phyloP scores from a whole-genome alignment of 2,888 invertebrate genomes.

The Conchocele bisecta region DNA sequence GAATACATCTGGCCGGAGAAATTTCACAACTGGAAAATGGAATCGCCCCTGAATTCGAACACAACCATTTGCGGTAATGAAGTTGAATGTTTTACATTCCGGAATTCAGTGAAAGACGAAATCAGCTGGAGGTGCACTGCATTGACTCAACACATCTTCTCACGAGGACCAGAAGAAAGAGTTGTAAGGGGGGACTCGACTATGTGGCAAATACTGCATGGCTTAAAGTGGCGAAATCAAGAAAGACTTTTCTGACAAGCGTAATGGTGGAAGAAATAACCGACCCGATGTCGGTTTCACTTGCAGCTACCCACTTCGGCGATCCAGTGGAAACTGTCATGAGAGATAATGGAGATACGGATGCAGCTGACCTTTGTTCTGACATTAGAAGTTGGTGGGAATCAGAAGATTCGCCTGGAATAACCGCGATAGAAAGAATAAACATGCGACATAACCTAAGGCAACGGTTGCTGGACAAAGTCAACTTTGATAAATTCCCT shows the following conservation, averaged over 20 bases:
- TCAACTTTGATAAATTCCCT: slow-evolving; percentile 21
- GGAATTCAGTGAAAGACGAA: slow-evolving; percentile 27
- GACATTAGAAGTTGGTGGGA: slow-evolving; percentile 41
- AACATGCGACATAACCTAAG: slow-evolving; percentile 1
- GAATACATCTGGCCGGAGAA: slow-evolving; percentile 28
- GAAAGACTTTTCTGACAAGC: slow-evolving; percentile 36
- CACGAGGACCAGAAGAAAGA: slow-evolving; percentile 36
- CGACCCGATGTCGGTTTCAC: slow-evolving; percentile 51
- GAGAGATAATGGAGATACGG: slow-evolving; percentile 22
- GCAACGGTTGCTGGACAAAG: slow-evolving; percentile 15
- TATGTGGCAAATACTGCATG: slow-evolving; percentile 30
- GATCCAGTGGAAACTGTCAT: slow-evolving; percentile 42
- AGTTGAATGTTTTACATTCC: slow-evolving; percentile 41
- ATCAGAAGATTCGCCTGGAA: slow-evolving; percentile 37
- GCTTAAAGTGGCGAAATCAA: slow-evolving; percentile 37
- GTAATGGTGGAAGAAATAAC: slow-evolving; percentile 52
- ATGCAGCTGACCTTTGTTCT: slow-evolving; percentile 29
- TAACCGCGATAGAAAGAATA: slow-evolving; percentile 10
- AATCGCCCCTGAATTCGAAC: not conserved
- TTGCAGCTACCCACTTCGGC: slow-evolving; percentile 47
- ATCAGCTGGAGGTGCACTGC: slow-evolving; percentile 50
- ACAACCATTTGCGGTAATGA: not conserved
- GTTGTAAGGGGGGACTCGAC: slow-evolving; percentile 42
- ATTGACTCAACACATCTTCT: slow-evolving; percentile 50
- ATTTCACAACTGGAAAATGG: slow-evolving; percentile 20